Evolutionary conservation across 1,140 invertebrate genomes (phyloP).

Genomic region (Aphidius gifuensis): DNA sequence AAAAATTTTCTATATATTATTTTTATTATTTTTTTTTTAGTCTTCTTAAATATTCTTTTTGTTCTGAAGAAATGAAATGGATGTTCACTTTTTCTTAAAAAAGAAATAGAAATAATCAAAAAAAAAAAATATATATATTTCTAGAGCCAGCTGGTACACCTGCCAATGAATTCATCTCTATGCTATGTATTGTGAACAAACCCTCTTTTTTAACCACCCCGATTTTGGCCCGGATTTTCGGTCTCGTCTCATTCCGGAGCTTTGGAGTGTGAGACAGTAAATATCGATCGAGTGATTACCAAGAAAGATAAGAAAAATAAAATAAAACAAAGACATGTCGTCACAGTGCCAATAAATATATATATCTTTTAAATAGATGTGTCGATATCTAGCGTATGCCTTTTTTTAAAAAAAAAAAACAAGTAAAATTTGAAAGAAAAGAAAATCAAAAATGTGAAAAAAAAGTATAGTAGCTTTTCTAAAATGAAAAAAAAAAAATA

Average conservation of each 20-base stretch:
- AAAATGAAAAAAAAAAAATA: background rate
- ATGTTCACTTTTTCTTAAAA: slow-evolving; percentile 1
- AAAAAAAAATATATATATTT: slow-evolving; percentile 11
- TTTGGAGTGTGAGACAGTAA: background rate
- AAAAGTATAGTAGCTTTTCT: no score
- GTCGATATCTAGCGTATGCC: background rate
- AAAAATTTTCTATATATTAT: background rate
- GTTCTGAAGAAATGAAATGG: slow-evolving; percentile 7
- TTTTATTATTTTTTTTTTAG: no score
- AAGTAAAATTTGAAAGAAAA: no score
- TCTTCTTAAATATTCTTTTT: background rate
- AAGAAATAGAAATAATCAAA: slow-evolving; percentile 18
- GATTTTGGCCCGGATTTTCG: background rate
- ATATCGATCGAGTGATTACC: slow-evolving; percentile 28
- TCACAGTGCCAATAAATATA: background rate
- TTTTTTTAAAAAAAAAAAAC: slow-evolving; percentile 2
- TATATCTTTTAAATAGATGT: background rate
- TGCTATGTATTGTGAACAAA: background rate
- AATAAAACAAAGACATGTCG: background rate
- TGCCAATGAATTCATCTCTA: slow-evolving; percentile 28
- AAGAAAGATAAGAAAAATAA: slow-evolving; percentile 19
- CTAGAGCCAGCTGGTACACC: slow-evolving; percentile 22
- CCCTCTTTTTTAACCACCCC: background rate
- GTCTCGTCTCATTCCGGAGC: background rate
- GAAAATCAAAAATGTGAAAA: no score